A percentile compares a stretch with the other conserved stretches of the same genome.
Evolutionary conservation across 1,140 invertebrate genomes (phyloP).

Genomic region (Hyposmocoma kahamanoa): DNA sequence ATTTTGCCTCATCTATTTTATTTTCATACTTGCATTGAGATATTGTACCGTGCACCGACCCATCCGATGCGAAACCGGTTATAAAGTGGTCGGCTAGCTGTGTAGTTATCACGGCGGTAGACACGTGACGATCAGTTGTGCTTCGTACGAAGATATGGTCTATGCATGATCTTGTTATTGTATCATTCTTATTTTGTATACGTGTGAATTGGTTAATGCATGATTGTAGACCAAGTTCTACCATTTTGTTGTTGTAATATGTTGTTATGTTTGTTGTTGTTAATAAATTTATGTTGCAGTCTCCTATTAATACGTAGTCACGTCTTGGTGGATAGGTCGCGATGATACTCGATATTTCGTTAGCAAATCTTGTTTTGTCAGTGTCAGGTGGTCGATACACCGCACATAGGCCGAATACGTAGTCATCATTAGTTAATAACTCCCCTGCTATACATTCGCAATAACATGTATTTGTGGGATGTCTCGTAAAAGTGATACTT

Average conservation of each 20-base stretch:
- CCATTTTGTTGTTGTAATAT: background rate
- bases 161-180: conserved; percentile 2
- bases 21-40: background rate
- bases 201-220: conserved; percentile 4
- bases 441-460: conserved; percentile 1
- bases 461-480: background rate
- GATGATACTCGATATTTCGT: background rate
- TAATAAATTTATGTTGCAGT: conserved; percentile 2
- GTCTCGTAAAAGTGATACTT: background rate
- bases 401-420: background rate
- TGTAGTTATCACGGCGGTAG: background rate
- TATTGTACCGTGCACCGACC: background rate
- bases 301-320: background rate
- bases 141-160: conserved; percentile 6
- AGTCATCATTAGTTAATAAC: background rate
- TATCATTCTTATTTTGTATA: background rate
- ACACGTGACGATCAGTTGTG: background rate
- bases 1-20: background rate
- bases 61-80: background rate
- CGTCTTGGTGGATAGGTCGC: background rate
- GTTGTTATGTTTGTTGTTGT: background rate
- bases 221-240: background rate
- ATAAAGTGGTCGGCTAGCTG: conserved; percentile 4
- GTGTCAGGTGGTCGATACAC: background rate
- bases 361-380: background rate